Percentiles rank a stretch among this genome's conserved stretches.
phyloP scores from a whole-genome alignment of 1,140 invertebrate species.

The Drosophila chauvacae region DNA sequence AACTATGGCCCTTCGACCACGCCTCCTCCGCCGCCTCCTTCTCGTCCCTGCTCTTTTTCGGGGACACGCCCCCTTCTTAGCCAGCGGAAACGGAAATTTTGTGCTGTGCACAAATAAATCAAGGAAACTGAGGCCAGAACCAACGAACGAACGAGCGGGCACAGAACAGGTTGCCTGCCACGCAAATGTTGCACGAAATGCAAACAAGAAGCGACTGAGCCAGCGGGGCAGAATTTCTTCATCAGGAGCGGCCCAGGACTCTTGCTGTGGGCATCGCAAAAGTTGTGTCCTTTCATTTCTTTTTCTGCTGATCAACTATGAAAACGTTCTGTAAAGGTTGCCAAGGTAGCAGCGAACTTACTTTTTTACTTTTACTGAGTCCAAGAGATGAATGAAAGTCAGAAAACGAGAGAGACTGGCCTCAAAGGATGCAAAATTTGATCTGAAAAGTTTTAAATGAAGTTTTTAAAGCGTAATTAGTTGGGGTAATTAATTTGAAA shows the following conservation, averaged over 20 bases:
- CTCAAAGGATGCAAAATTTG: not conserved
- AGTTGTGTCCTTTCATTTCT: slow-evolving; percentile 1
- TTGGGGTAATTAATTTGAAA: not conserved
- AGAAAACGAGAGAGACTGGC: not conserved
- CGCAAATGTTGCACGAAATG: slow-evolving; percentile 77
- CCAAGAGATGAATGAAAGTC: not conserved
- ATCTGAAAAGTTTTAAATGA: slow-evolving; percentile 3
- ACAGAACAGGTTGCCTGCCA: slow-evolving; percentile 44
- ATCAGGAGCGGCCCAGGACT: slow-evolving; percentile 34
- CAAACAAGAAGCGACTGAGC: slow-evolving; percentile 54
- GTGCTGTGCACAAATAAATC: slow-evolving; percentile 81
- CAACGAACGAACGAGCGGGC: not conserved
- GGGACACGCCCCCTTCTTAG: slow-evolving; percentile 2
- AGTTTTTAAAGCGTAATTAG: slow-evolving; percentile 3
- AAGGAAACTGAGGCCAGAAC: slow-evolving; percentile 47
- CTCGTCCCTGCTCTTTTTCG: not conserved
- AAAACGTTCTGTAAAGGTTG: slow-evolving; percentile 42
- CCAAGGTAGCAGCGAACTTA: slow-evolving; percentile 8
- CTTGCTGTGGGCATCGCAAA: slow-evolving; percentile 18
- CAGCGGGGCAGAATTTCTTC: slow-evolving; percentile 61
- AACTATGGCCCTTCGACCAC: slow-evolving; percentile 31
- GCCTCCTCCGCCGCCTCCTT: not conserved
- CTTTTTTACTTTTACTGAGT: not conserved
- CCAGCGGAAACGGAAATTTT: slow-evolving; percentile 77
- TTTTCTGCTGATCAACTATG: slow-evolving; percentile 36